These are phyloP conservation scores for Acanthopagrus latus DNA, from an alignment of 2,797 vertebrate genomes.

Conservation along the genomic window DNA sequence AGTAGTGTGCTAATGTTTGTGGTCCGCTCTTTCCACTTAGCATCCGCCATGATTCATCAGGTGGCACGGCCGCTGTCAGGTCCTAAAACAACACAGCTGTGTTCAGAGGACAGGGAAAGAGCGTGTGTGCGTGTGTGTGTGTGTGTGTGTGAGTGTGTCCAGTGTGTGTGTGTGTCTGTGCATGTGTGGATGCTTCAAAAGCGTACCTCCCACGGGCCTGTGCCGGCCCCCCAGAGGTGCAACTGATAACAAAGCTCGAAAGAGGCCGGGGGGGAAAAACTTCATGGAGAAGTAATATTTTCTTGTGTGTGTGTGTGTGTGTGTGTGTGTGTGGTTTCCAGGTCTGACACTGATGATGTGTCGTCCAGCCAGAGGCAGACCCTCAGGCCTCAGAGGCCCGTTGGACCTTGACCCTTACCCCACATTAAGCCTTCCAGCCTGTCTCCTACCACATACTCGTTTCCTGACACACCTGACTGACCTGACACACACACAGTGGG, in stretches of 20 bases:
- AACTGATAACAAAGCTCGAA: slow-evolving; percentile 54
- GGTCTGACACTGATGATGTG: slow-evolving; percentile 70
- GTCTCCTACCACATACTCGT: slow-evolving; percentile 42
- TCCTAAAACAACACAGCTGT: slow-evolving; percentile 88
- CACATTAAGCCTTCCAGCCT: slow-evolving; percentile 1
- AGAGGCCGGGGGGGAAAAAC: not conserved
- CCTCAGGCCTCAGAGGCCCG: slow-evolving; percentile 28
- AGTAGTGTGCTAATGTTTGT: slow-evolving; percentile 66
- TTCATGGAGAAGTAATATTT: slow-evolving; percentile 1
- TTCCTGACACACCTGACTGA: slow-evolving; percentile 34
- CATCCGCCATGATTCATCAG: slow-evolving; percentile 83
- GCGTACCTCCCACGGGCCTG: slow-evolving; percentile 73
- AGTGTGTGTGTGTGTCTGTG: not conserved
- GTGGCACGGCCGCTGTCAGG: slow-evolving; percentile 82
- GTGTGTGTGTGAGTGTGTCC: not conserved
- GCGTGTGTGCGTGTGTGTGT: not conserved
- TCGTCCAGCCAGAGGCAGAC: slow-evolving; percentile 63
- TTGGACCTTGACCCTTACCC: slow-evolving; percentile 39
- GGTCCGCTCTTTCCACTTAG: slow-evolving; percentile 71
- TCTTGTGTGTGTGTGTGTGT: not conserved
- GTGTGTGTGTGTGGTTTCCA: not conserved
- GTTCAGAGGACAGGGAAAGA: slow-evolving; percentile 59
- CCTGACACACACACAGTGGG: slow-evolving; percentile 13
- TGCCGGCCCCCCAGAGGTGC: slow-evolving; percentile 45
- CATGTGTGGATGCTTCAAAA: slow-evolving; percentile 82